Evolutionary conservation across 2,113 vertebrate species (phyloP), one percentile per base, ranked within the genome.

Genomic region (Astur gentilis): DNA sequence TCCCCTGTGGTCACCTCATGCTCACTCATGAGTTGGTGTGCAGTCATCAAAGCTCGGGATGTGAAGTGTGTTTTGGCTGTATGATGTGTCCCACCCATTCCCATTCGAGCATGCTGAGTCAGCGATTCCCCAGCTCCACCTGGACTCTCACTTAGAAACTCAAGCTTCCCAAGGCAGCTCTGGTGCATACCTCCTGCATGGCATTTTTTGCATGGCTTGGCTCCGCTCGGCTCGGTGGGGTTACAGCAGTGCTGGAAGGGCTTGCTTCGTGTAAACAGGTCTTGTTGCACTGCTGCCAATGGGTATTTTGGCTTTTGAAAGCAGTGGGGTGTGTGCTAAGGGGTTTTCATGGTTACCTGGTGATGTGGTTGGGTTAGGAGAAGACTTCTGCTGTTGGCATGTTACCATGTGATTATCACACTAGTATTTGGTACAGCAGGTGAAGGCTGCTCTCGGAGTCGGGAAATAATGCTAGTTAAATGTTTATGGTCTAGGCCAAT

Each of bases 101-200:
- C 64, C 79, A 34, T 64, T 23, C 2, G 0, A 45, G 21, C 36
- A 6, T 6, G 10, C 32, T 0, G 13, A 70, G 76, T 50, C 86
- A 60, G 60, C 2, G 13, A 55, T 93, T 95, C 83, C 76, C 36
- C 90, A 90, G 65, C 94, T 93, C 95, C 95, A 40, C 82, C 80
- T 67, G 60, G 75, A 67, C 84, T 95, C 89, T 94, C 78, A 58
- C 44, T 94, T 94, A 12, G 52, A 26, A 34, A 5, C 78, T 83
- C 2, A 1, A 34, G 80, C 86, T 87, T 66, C 69, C 47, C 7
- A 2, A 22, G 38, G 83, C 82, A 66, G 92, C 85, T 26, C 31
- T 45, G 87, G 16, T 57, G 36, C 62, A 10, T 32, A 6, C 36
- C 62, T 90, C 75, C 69, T 64, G 96, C 94, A 87, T 89, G 94